These are phyloP conservation scores for Coenobita brevimanus DNA, from an alignment of 1,140 invertebrate species.

Conservation along the genomic window DNA sequence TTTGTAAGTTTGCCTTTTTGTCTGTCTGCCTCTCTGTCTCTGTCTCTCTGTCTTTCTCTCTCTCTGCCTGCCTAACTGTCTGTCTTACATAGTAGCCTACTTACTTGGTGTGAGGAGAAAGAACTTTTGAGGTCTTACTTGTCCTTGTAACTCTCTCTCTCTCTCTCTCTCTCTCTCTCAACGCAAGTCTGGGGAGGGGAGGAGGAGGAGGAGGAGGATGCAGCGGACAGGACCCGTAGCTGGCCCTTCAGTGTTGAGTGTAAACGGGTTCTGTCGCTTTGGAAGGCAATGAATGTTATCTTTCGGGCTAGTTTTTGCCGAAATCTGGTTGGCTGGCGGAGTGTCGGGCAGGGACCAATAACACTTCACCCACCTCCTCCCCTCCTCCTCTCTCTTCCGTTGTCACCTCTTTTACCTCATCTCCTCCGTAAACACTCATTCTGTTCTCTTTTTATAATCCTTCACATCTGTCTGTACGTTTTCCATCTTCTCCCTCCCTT, in stretches of 20 bases:
- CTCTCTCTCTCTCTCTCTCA: background rate
- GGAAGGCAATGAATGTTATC: constrained; percentile 17
- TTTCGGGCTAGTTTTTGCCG: constrained; percentile 14
- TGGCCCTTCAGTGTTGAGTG: constrained; percentile 1
- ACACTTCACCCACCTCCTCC: background rate
- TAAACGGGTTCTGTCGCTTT: constrained; percentile 16
- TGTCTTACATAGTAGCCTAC: background rate
- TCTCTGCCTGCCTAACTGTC: background rate
- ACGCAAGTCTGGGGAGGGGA: background rate
- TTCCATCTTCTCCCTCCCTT: too few species aligned
- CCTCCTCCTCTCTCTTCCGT: too few species aligned
- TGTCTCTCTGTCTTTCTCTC: background rate
- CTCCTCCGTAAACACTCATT: too few species aligned
- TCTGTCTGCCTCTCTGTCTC: background rate
- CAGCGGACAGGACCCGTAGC: too few species aligned
- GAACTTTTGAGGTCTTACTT: background rate
- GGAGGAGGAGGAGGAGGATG: background rate
- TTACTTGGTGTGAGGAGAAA: background rate
- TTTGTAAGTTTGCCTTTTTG: too few species aligned
- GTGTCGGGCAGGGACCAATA: background rate
- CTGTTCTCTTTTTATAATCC: too few species aligned
- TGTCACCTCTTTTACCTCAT: too few species aligned
- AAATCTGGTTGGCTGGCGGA: background rate
- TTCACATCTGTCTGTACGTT: too few species aligned
- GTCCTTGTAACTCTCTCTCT: background rate